phyloP scores from a whole-genome alignment of 2,888 invertebrate genomes.

The Hyalella azteca region DNA sequence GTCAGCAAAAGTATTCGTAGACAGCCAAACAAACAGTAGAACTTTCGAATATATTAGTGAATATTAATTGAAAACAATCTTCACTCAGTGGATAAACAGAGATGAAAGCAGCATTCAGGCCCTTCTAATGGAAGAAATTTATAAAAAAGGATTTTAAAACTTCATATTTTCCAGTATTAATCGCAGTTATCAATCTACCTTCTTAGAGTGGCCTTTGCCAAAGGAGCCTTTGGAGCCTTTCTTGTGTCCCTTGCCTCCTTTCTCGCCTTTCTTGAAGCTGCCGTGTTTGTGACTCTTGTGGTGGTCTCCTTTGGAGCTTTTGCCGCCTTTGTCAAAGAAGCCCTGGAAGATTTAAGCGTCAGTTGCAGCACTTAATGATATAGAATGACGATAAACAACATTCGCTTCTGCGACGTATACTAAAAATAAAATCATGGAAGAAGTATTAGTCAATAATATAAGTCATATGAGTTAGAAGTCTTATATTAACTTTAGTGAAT shows the following conservation, averaged over 20 bases:
- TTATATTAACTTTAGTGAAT: too few species aligned
- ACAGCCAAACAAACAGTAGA: too few species aligned
- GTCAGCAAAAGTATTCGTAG: too few species aligned
- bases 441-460: too few species aligned
- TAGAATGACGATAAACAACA: too few species aligned
- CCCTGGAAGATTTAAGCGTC: background rate
- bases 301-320: constrained; percentile 48
- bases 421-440: too few species aligned
- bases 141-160: too few species aligned
- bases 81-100: background rate
- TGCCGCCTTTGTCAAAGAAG: constrained; percentile 41
- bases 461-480: too few species aligned
- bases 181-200: background rate
- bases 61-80: background rate
- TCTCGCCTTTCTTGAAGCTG: constrained; percentile 46
- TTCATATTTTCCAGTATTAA: background rate
- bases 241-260: constrained; percentile 59
- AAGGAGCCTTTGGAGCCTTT: constrained; percentile 12
- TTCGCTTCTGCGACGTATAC: too few species aligned
- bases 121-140: background rate
- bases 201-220: constrained; percentile 24
- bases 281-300: constrained; percentile 47
- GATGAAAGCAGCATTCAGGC: background rate
- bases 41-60: too few species aligned
- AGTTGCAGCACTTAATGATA: background rate